phyloP scores from a whole-genome alignment of 1,140 invertebrate genomes.

The Tribolium castaneum region DNA sequence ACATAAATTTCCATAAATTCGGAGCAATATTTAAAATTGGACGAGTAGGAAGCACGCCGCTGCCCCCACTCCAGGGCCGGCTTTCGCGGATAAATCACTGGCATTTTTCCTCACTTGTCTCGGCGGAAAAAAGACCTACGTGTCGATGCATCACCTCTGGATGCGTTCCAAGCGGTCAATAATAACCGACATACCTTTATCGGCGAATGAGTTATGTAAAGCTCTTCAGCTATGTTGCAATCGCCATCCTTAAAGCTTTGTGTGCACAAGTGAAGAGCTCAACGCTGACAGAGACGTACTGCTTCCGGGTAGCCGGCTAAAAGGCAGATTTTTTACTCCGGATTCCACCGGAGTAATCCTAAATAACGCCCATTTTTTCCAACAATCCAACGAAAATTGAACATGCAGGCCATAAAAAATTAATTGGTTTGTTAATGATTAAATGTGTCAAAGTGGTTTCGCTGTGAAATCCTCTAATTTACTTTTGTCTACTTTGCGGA shows the following conservation, averaged over 20 bases:
- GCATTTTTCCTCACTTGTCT: neutral
- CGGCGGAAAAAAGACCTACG: neutral
- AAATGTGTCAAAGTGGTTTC: too few species aligned
- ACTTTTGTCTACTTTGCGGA: neutral
- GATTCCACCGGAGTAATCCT: neutral
- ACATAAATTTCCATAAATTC: conserved; percentile 16
- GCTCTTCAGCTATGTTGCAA: conserved; percentile 2
- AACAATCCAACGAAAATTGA: too few species aligned
- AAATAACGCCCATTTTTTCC: neutral
- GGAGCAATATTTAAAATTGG: conserved; percentile 1
- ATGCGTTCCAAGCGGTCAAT: conserved; percentile 7
- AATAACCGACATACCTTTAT: conserved; percentile 20
- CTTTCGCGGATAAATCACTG: neutral
- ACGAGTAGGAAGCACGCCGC: neutral
- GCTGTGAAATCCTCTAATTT: neutral
- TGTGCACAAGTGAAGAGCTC: conserved; percentile 3
- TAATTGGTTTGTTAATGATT: too few species aligned
- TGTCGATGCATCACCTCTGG: conserved; percentile 11
- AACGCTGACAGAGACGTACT: conserved; percentile 3
- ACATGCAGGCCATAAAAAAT: too few species aligned
- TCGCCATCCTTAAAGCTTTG: conserved; percentile 15
- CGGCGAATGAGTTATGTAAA: conserved; percentile 10
- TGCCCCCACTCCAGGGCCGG: neutral
- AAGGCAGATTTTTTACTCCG: neutral
- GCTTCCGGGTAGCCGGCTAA: conserved; percentile 1